These are phyloP conservation scores for Nebria ingens DNA, from an alignment of 1,140 invertebrate species.

Conservation along the genomic window DNA sequence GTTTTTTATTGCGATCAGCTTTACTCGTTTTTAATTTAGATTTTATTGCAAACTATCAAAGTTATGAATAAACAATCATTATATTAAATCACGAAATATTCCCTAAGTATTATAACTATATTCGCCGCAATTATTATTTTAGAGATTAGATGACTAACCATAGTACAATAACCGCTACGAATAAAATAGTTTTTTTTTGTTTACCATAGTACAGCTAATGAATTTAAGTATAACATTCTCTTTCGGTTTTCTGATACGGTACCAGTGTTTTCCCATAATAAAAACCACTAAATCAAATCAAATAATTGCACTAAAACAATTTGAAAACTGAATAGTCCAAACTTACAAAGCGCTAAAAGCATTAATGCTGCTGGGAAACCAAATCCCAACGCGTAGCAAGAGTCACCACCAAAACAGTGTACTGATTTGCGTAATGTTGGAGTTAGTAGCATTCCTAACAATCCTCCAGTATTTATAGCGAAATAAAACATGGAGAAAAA, in stretches of 20 bases:
- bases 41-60: conserved; percentile 34
- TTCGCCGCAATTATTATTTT: not conserved
- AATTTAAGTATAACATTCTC: conserved; percentile 60
- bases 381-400: conserved; percentile 87
- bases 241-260: conserved; percentile 54
- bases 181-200: too few relatives aligned
- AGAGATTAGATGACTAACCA: too few relatives aligned
- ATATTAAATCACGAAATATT: not conserved
- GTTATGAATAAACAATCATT: not conserved
- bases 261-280: conserved; percentile 52
- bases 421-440: conserved; percentile 76
- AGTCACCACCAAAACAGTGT: conserved; percentile 66
- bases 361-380: conserved; percentile 81
- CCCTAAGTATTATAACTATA: not conserved
- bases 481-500: conserved; percentile 95
- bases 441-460: conserved; percentile 82
- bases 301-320: conserved; percentile 67
- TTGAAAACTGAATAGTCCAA: conserved; percentile 55
- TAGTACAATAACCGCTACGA: too few relatives aligned
- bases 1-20: conserved; percentile 42
- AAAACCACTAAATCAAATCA: conserved; percentile 51
- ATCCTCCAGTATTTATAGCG: conserved; percentile 83
- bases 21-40: conserved; percentile 37
- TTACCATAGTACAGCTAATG: conserved; percentile 50
- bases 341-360: conserved; percentile 65